These are phyloP conservation scores for Sisor rabdophorus DNA, from an alignment of 2,113 vertebrate genomes.

Conservation along the genomic window DNA sequence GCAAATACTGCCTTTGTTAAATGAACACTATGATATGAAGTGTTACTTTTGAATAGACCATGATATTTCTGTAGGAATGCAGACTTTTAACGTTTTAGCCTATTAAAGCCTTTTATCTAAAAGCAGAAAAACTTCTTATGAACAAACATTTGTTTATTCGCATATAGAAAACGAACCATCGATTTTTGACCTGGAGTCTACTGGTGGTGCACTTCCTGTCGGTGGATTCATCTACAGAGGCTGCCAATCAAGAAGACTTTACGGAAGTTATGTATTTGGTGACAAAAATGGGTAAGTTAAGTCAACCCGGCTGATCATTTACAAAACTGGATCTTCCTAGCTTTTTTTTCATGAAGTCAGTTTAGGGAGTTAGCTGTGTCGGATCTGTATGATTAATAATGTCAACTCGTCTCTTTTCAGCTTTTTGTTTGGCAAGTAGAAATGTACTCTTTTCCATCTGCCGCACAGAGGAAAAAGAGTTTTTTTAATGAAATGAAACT, in stretches of 20 bases:
- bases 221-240: conserved; percentile 96
- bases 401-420: conserved; percentile 42
- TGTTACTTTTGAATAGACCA: not conserved
- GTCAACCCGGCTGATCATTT: not conserved
- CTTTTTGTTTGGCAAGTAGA: conserved; percentile 36
- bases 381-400: conserved; percentile 23
- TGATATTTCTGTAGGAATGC: not conserved
- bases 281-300: conserved; percentile 86
- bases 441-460: conserved; percentile 52
- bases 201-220: conserved; percentile 81
- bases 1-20: not conserved
- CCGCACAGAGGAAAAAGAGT: conserved; percentile 44
- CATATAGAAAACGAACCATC: conserved; percentile 87
- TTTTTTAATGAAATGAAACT: conserved; percentile 58
- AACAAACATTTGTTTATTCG: not conserved
- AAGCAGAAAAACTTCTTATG: not conserved
- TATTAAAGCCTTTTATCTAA: not conserved
- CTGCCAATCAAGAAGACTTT: conserved; percentile 92
- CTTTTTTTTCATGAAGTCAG: conserved; percentile 6
- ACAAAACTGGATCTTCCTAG: not conserved
- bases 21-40: not conserved
- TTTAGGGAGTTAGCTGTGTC: not conserved
- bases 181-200: conserved; percentile 87
- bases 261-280: conserved; percentile 93
- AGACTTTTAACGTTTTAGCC: not conserved